Percentiles rank a stretch among this genome's conserved stretches.
These are phyloP conservation scores for Todiramphus chloris DNA, from an alignment of 2,113 vertebrate genomes.

Conservation along the genomic window DNA sequence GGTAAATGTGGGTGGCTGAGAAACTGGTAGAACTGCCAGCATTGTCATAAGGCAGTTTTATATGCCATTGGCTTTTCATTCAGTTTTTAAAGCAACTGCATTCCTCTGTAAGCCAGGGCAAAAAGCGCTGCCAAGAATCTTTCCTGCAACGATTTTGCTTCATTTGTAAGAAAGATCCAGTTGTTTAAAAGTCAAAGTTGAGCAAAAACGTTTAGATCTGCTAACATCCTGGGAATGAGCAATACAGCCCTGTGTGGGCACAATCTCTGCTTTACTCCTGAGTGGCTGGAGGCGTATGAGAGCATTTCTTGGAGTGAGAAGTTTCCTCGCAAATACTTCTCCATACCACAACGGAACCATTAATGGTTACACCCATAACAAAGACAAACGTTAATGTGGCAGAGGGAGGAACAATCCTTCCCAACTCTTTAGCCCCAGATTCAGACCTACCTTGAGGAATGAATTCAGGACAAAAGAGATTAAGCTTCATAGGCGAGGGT, in stretches of 20 bases:
- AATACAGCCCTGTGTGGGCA: not conserved
- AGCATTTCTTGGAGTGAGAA: not conserved
- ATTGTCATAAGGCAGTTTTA: constrained; percentile 49
- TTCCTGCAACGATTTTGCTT: constrained; percentile 36
- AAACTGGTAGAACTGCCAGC: constrained; percentile 38
- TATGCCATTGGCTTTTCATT: constrained; percentile 52
- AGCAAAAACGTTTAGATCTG: constrained; percentile 29
- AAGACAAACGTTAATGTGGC: not conserved
- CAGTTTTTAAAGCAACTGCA: constrained; percentile 34
- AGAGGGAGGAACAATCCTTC: not conserved
- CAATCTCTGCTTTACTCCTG: not conserved
- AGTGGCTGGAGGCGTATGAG: not conserved
- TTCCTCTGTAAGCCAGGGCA: constrained; percentile 43
- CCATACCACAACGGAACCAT: not conserved
- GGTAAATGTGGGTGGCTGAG: constrained; percentile 36
- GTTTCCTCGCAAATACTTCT: not conserved
- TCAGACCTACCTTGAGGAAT: not conserved
- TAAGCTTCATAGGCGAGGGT: not conserved
- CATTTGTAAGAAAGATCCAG: constrained; percentile 43
- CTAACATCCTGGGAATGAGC: constrained; percentile 31
- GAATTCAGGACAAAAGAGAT: not conserved
- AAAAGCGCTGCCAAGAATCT: constrained; percentile 54
- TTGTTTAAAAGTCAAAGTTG: constrained; percentile 64
- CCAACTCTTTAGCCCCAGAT: not conserved
- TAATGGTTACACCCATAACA: not conserved